Evolutionary conservation across 2,113 vertebrate species (phyloP), one percentile per base, ranked within the genome.

Genomic region (Piprites chloris): DNA sequence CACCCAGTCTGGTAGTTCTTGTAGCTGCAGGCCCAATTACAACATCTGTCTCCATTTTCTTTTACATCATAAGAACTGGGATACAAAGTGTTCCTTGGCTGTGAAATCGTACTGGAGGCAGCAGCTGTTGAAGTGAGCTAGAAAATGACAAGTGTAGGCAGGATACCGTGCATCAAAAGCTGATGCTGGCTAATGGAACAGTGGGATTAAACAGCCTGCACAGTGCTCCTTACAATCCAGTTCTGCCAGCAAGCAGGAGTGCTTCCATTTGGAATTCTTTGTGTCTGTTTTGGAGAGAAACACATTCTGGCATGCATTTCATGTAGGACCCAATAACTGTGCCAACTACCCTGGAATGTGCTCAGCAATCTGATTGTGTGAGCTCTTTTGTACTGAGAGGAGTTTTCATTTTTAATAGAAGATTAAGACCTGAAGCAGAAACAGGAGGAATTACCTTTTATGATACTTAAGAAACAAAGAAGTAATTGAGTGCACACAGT

Each of bases 61-160:
- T 93, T 86, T 93, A 63, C 61, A 76, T 74, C 22, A 0, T 41
- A 59, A 50, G 85, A 79, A 50, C 52, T 44, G 41, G 68, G 42
- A 42, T 90, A 74, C 83, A 59, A 90, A 77, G 11, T 16, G 55
- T 78, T 88, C 62, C 75, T 84, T 90, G 75, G 79, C 87, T 93
- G 79, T 77, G 88, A 87, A 92, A 93, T 93, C 8, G 0, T 32
- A 94, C 30, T 78, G 76, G 61, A 88, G 68, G 88, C 83, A 94
- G 87, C 93, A 97, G 87, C 76, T 94, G 93, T 92, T 44, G 11
- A 66, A 94, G 68, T 41, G 88, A 92, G 56, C 82, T 74, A 71
- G 85, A 44, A 95, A 90, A 92, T 68, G 14, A 68, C 56, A 79
- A 85, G 56, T 33, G 76, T 91, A 85, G 82, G 91, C 55, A 96